Evolutionary conservation across 2,797 vertebrate genomes (phyloP), one percentile per base, ranked within the genome.

Genomic region (Dicrostonyx torquatus): DNA sequence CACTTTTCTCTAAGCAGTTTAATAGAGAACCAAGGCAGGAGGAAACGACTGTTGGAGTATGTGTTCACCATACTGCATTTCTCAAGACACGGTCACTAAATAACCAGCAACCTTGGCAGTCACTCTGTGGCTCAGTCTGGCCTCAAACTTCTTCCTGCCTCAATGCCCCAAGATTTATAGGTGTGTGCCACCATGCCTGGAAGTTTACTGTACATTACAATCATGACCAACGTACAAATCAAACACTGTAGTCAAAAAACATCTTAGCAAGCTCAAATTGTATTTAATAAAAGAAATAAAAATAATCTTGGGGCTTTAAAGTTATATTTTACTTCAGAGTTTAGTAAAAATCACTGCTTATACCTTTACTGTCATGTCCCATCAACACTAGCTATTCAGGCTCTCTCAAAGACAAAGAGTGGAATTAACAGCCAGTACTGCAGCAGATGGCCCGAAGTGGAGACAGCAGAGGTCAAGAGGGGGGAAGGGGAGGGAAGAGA

Each of bases 231-330:
- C 82, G 20, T 48, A 88, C 88, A 82, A 70, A n/a, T 93, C 73
- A 58, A 86, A 10, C 34, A 82, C 0, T 37, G 0, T 58, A 85
- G 29, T 66, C 50, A 90, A 14, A 94, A 29, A 87, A 37, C 37
- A 78, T 91, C 66, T 77, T 90, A 53, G 50, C 53, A 96, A 94
- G 64, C 9, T 89, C 85, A 45, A 66, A 53, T 83, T 40, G 58
- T 85, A 92, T 58, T 80, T 79, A 89, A 95, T 85, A 94, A 24
- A 84, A 92, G 62, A 84, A 95, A 90, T 40, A 40, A 90, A 94
- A 94, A 55, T 29, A 78, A 50, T 55, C 58, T 84, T 37, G 34
- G 37, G 40, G 37, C 22, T 60, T 94, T 18, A 62, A 84, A 84
- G n/a, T 40, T 78, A 89, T 43, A 89, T 37, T 87, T 82, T 37